These are phyloP conservation scores for Aptenodytes patagonicus DNA, from an alignment of 2,113 vertebrate species.

Conservation along the genomic window DNA sequence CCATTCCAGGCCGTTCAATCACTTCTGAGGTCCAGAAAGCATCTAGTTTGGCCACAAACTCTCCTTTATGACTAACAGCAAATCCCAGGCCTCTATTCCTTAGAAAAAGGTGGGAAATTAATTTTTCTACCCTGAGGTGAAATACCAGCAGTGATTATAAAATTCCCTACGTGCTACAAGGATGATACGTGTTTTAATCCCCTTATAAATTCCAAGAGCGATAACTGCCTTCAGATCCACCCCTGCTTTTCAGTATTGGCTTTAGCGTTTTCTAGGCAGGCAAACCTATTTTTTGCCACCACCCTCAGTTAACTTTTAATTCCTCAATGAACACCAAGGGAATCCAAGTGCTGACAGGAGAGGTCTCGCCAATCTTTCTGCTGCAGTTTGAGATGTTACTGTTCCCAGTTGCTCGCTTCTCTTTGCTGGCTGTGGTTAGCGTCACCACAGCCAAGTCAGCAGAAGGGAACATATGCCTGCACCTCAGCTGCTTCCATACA, in stretches of 20 bases:
- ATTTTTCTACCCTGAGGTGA: conserved; percentile 7
- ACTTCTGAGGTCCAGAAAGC: neutral
- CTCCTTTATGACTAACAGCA: neutral
- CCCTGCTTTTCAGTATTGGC: conserved; percentile 28
- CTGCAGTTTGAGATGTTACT: conserved; percentile 52
- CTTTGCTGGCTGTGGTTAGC: conserved; percentile 40
- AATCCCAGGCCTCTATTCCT: neutral
- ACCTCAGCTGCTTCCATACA: conserved; percentile 33
- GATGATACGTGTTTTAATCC: neutral
- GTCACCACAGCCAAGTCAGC: conserved; percentile 35
- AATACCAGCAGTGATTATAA: conserved; percentile 9
- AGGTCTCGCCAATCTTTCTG: conserved; percentile 41
- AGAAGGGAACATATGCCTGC: conserved; percentile 54
- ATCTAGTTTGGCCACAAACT: neutral
- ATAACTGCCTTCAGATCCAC: conserved; percentile 35
- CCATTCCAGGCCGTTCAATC: neutral
- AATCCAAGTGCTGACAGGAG: conserved; percentile 59
- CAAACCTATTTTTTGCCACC: conserved; percentile 44
- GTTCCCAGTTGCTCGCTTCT: conserved; percentile 52
- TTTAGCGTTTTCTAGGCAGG: conserved; percentile 23
- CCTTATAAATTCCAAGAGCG: neutral
- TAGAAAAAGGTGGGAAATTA: neutral
- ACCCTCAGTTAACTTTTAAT: conserved; percentile 50
- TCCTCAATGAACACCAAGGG: conserved; percentile 44
- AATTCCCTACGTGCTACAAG: neutral